Evolutionary conservation across 1,140 invertebrate genomes (phyloP).

Genomic region (Zaprionus lachaisei): DNA sequence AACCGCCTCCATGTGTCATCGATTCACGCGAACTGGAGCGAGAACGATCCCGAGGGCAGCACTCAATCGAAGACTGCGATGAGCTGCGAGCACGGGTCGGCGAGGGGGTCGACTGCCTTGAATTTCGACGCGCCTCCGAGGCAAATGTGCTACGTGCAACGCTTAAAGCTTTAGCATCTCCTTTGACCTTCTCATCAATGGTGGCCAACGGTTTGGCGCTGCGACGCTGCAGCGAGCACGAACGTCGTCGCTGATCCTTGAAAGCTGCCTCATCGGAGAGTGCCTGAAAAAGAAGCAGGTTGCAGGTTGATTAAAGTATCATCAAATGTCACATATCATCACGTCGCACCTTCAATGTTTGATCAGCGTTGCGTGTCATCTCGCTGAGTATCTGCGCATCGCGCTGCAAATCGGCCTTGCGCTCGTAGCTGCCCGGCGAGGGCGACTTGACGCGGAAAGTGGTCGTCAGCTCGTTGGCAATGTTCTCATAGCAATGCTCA

Average conservation of each 20-base stretch:
- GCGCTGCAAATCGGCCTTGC: constrained; percentile 73
- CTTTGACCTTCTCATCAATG: constrained; percentile 73
- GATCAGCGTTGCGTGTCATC: constrained; percentile 82
- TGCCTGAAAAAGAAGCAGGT: constrained; percentile 45
- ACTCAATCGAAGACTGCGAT: constrained; percentile 78
- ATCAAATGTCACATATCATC: neutral
- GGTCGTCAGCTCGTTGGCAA: constrained; percentile 73
- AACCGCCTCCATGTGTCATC: constrained; percentile 68
- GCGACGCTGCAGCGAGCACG: constrained; percentile 72
- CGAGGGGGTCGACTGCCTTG: constrained; percentile 69
- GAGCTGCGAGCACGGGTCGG: constrained; percentile 74
- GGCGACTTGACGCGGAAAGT: constrained; percentile 73
- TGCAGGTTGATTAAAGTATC: neutral
- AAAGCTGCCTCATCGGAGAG: constrained; percentile 78
- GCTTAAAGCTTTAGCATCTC: constrained; percentile 43
- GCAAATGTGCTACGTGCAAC: constrained; percentile 72
- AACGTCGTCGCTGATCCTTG: constrained; percentile 79
- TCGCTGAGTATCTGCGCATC: constrained; percentile 80
- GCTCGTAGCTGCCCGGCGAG: constrained; percentile 62
- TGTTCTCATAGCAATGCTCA: constrained; percentile 78
- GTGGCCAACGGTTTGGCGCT: constrained; percentile 76
- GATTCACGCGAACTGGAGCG: constrained; percentile 80
- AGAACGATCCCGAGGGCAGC: constrained; percentile 76
- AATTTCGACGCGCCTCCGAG: constrained; percentile 74
- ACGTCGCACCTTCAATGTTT: constrained; percentile 75